phyloP scores from a whole-genome alignment of 2,888 invertebrate genomes.

The Cephus rjabovi region DNA sequence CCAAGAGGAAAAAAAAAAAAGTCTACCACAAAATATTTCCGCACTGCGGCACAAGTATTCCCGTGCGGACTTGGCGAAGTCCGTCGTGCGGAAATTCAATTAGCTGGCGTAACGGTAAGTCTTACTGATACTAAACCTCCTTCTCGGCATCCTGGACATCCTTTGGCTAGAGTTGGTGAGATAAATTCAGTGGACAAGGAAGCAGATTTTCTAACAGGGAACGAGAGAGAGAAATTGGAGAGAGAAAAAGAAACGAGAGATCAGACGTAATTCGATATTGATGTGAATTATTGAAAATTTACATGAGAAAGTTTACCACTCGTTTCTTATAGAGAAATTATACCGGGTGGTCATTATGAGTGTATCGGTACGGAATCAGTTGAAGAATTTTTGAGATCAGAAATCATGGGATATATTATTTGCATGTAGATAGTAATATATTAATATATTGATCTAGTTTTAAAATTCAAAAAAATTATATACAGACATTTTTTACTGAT shows the following conservation, averaged over 20 bases:
- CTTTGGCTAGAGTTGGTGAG: neutral
- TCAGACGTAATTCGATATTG: neutral
- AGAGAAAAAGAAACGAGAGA: neutral
- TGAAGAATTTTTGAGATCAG: neutral
- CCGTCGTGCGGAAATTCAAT: constrained; percentile 43
- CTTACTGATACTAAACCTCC: constrained; percentile 9
- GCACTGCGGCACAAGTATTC: neutral
- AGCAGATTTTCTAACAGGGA: neutral
- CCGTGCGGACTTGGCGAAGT: constrained; percentile 28
- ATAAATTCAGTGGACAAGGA: neutral
- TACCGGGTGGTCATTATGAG: neutral
- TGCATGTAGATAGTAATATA: too few relatives aligned
- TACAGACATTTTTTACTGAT: neutral
- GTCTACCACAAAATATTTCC: neutral
- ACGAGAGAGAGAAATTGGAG: neutral
- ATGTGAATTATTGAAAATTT: neutral
- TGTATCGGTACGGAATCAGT: neutral
- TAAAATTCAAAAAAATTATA: neutral
- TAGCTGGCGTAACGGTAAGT: constrained; percentile 36
- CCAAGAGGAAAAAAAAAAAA: neutral
- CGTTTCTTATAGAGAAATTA: neutral
- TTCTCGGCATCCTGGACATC: neutral
- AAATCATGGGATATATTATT: neutral
- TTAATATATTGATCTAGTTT: neutral
- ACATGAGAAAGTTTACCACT: neutral